These are phyloP conservation scores for Trichacis sp. DNA, from an alignment of 2,888 invertebrate species.

Conservation along the genomic window DNA sequence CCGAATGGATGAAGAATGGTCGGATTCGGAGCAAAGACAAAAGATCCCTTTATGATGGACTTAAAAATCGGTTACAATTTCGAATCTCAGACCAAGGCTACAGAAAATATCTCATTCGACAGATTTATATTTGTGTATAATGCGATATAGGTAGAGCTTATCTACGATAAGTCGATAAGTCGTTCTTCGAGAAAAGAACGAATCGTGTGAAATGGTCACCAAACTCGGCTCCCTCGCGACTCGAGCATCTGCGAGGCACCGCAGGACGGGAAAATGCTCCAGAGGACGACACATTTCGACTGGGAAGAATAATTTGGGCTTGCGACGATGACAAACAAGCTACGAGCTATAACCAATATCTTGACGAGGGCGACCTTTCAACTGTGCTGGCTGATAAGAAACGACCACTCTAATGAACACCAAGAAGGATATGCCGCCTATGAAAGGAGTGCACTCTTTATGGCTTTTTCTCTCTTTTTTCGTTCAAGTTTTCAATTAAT, in stretches of 20 bases:
- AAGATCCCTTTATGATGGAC: too few species aligned
- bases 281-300: neutral
- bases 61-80: too few species aligned
- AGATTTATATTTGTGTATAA: conserved; percentile 5
- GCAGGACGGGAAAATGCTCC: too few species aligned
- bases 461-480: too few species aligned
- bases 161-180: conserved; percentile 16
- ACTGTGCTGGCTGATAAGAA: conserved; percentile 55
- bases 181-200: conserved; percentile 4
- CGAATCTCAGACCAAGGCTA: neutral
- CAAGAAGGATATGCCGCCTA: too few species aligned
- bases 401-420: too few species aligned
- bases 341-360: conserved; percentile 57
- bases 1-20: too few species aligned
- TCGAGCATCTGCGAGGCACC: too few species aligned
- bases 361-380: conserved; percentile 61
- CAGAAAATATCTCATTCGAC: neutral
- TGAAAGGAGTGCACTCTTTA: too few species aligned
- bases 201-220: conserved; percentile 3
- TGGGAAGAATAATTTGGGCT: neutral
- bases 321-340: conserved; percentile 17
- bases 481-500: too few species aligned
- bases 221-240: neutral
- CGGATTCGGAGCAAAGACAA: too few species aligned
- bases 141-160: conserved; percentile 1